Evolutionary conservation across 2,113 vertebrate genomes (phyloP).

Genomic region (Quiscalus mexicanus): DNA sequence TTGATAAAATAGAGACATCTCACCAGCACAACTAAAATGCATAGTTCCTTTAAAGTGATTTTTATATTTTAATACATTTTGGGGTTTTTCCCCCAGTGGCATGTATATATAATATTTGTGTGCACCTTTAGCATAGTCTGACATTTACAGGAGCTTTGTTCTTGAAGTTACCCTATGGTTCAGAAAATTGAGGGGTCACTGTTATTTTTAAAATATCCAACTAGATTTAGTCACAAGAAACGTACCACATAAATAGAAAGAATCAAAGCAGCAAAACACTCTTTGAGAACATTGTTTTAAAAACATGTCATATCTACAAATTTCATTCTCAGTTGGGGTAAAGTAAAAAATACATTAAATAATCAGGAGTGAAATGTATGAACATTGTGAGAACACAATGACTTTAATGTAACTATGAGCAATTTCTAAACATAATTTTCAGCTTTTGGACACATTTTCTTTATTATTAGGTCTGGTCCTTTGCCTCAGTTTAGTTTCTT

Average conservation of each 20-base stretch:
- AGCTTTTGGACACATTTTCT: background rate
- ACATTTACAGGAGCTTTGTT: background rate
- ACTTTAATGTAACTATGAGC: background rate
- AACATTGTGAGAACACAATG: background rate
- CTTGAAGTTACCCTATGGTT: background rate
- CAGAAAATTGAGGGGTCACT: background rate
- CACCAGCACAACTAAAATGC: background rate
- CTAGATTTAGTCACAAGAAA: background rate
- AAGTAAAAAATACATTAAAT: background rate
- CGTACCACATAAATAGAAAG: background rate
- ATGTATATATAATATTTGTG: background rate
- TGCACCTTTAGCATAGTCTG: background rate
- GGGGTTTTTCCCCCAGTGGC: background rate
- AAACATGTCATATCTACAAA: background rate
- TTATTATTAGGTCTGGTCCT: background rate
- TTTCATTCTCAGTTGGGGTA: background rate
- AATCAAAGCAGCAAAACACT: background rate
- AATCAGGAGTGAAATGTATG: background rate
- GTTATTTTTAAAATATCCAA: background rate
- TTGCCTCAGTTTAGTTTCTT: background rate
- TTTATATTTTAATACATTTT: background rate
- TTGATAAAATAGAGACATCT: background rate
- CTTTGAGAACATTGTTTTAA: background rate
- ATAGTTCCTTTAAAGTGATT: background rate
- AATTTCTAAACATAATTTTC: background rate